Evolutionary conservation across 2,113 vertebrate species (phyloP).

Genomic region (Pseudolaguvia tuberculata): DNA sequence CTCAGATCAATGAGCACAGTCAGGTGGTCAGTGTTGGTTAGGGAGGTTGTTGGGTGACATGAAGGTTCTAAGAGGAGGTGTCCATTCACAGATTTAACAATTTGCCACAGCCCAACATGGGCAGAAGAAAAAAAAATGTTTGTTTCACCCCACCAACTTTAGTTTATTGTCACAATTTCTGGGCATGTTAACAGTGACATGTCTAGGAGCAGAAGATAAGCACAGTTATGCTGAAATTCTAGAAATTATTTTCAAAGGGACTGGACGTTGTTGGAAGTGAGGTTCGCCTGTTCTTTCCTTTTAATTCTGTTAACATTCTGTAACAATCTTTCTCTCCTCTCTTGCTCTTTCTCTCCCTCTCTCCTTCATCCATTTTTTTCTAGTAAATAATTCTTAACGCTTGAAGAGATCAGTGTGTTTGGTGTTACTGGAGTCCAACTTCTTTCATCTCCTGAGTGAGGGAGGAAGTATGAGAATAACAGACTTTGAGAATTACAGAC

Average conservation of each 20-base stretch:
- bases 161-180: slow-evolving; percentile 16
- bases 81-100: slow-evolving; percentile 6
- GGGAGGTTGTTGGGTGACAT: neutral
- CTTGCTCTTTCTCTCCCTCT: neutral
- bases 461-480: neutral
- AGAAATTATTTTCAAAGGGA: slow-evolving; percentile 18
- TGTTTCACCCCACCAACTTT: neutral
- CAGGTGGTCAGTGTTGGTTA: neutral
- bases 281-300: neutral
- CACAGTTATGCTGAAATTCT: slow-evolving; percentile 34
- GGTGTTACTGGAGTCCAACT: slow-evolving; percentile 20
- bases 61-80: neutral
- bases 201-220: slow-evolving; percentile 35
- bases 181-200: slow-evolving; percentile 25
- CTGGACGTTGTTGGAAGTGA: slow-evolving; percentile 6
- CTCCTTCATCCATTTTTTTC: neutral
- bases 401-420: slow-evolving; percentile 17
- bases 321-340: neutral
- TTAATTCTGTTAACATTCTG: slow-evolving; percentile 23
- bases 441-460: slow-evolving; percentile 15
- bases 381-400: slow-evolving; percentile 18
- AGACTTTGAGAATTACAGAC: slow-evolving; percentile 13
- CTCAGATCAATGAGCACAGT: slow-evolving; percentile 48
- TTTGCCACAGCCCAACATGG: neutral
- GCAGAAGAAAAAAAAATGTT: neutral